A percentile compares a stretch with the other conserved stretches of the same genome.
phyloP scores from a whole-genome alignment of 2,113 vertebrate species.

The Castor canadensis region DNA sequence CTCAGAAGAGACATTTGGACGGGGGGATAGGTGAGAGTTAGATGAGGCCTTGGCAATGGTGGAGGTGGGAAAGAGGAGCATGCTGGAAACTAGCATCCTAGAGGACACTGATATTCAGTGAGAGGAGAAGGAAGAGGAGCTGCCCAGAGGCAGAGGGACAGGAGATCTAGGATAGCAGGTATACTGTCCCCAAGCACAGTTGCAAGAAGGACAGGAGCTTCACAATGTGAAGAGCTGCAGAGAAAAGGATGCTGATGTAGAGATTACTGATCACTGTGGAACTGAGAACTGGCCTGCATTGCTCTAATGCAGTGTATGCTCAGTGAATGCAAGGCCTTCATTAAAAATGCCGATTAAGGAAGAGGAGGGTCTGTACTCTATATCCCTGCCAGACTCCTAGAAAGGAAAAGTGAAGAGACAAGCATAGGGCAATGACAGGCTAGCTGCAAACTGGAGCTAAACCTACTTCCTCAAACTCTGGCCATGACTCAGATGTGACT shows the following conservation, averaged over 20 bases:
- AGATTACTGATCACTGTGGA: neutral
- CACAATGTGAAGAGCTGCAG: neutral
- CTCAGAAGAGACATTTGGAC: neutral
- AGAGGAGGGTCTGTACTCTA: neutral
- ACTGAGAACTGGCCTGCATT: neutral
- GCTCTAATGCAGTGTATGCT: neutral
- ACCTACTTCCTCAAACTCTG: no score
- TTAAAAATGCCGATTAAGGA: neutral
- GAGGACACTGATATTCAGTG: neutral
- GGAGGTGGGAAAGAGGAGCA: neutral
- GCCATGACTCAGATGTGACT: neutral
- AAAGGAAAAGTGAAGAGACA: neutral
- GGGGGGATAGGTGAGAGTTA: neutral
- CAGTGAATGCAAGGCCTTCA: neutral
- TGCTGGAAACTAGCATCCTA: neutral
- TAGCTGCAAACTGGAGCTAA: neutral
- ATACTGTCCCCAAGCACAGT: neutral
- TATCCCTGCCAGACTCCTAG: neutral
- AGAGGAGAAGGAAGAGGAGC: neutral
- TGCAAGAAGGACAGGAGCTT: neutral
- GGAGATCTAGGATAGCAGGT: neutral
- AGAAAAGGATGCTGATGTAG: neutral
- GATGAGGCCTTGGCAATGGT: neutral
- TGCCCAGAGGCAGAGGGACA: neutral
- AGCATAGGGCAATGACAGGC: no score